Base-by-base conservation (phyloP, 2,797 vertebrate genomes). In the Darevskia mixta region DNA sequence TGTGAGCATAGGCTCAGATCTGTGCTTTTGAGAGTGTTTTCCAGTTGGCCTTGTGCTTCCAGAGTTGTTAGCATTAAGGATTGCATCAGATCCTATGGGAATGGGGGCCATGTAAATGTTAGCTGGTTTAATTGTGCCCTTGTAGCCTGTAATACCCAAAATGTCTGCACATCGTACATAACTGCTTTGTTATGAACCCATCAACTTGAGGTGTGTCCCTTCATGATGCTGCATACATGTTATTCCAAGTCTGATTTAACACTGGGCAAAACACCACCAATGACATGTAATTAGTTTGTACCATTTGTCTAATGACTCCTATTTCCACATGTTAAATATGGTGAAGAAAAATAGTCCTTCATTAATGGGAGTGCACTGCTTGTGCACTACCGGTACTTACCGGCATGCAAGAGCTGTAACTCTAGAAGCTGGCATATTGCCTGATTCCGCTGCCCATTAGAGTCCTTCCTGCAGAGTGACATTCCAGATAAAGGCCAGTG, bases 261-360 rank as follows among this genome's bases (percentile, higher is more conserved):
- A 80, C 49, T 80, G 69, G 61, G 38, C 58, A 82, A 87, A 87
- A 67, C 58, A 77, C n/a, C 35, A 13, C 41, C 79, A 83, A 80
- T 79, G 67, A 69, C 18, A 72, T 80, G 35, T 86, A 86, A 86
- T 86, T 86, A 86, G 45, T 55, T n/a, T 79, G 32, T n/a, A 66
- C 41, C 41, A 45, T 82, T 82, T 66, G 29, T 66, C 55, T 87
- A 87, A 87, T 86, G 77, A 86, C 49, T 75, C 38, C 20, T 76
- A 32, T 87, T 82, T 82, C 71, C 49, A 66, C 72, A 66, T 82
- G 38, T 77, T 87, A 67, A 45, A 20, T 66, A 67, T 55, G n/a
- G 58, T 81, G 79, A 81, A 87, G 58, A 27, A 82, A 82, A 87
- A 66, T 35, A 87, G 2, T 27, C 23, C 38, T 67, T 86, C 45